These are phyloP conservation scores for Setophaga coronata DNA, from an alignment of 2,113 vertebrate genomes.

Conservation along the genomic window DNA sequence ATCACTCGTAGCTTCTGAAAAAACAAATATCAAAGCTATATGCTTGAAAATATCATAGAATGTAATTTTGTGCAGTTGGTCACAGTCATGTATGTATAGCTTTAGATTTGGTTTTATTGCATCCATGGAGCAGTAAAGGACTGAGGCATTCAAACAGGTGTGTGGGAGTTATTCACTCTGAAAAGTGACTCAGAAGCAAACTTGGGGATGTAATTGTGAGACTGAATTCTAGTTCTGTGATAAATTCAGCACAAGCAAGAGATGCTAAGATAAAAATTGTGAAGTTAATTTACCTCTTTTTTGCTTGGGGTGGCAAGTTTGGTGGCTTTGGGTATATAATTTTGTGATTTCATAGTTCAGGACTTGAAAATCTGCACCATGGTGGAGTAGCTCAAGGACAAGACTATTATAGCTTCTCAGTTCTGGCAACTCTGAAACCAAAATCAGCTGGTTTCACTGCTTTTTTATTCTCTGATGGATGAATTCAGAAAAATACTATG, in stretches of 20 bases:
- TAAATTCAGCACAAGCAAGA: neutral
- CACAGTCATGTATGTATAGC: neutral
- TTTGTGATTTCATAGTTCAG: neutral
- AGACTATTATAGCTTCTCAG: neutral
- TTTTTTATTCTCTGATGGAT: neutral
- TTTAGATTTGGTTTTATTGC: neutral
- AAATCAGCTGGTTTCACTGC: neutral
- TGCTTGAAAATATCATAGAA: neutral
- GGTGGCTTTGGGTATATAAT: neutral
- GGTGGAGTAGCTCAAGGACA: neutral
- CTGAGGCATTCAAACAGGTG: neutral
- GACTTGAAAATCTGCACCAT: neutral
- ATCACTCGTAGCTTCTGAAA: neutral
- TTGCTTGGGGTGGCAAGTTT: neutral
- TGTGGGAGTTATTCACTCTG: neutral
- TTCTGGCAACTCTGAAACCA: neutral
- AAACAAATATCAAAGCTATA: neutral
- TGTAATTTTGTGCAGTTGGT: neutral
- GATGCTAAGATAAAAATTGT: neutral
- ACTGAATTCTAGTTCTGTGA: neutral
- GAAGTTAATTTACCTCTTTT: neutral
- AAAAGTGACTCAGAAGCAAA: neutral
- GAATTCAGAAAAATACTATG: neutral
- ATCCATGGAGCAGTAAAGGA: neutral
- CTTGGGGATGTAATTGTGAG: neutral